Evolutionary conservation across 2,888 invertebrate genomes (phyloP), one percentile per base, ranked within the genome.

Genomic region (Idaea biselata): DNA sequence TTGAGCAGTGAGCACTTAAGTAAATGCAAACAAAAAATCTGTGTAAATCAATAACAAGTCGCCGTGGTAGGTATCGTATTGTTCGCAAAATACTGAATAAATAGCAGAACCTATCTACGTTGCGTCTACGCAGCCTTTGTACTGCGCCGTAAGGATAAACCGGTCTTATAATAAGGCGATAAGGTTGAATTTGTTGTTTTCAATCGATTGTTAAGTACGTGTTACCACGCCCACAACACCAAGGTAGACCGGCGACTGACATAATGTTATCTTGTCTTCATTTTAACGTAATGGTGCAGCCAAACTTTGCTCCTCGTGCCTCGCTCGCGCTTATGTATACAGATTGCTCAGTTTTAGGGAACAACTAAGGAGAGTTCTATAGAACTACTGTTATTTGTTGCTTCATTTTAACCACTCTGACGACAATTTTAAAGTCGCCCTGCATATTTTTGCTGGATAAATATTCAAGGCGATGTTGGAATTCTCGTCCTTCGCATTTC

Each of bases 171-270:
- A 16, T 18, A 18, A 58, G 44, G 59, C 18, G 32, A 17, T 60
- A 61, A 60, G 58, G 57, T 60, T 58, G 58, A 25, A 8, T 61
- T n/a, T n/a, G n/a, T 17, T 8, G 5, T 6, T 56, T 18, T 6
- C 18, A 14, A 18, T 56, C 56, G 18, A 56, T 56, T 17, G 17
- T 56, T 11, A 44, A 44, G 14, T 62, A 62, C 61, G 58, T 63
- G 61, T 55, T 25, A 61, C 64, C 67, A 67, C 67, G 65, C 67
- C 67, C 63, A 63, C 67, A 16, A 18, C 54, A 60, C 60, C 67
- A 67, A 67, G 67, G 67, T 57, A 67, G 64, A 25, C 61, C 58
- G 60, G 11, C 44, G 1, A 7, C 64, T 67, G 67, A 63, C 63
- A 67, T 67, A 64, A 67, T 58, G 18, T 14, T 56, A 5, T 25